A percentile compares a stretch with the other conserved stretches of the same genome.
These are phyloP conservation scores for Lagopus muta DNA, from an alignment of 2,113 vertebrate species.

Conservation along the genomic window DNA sequence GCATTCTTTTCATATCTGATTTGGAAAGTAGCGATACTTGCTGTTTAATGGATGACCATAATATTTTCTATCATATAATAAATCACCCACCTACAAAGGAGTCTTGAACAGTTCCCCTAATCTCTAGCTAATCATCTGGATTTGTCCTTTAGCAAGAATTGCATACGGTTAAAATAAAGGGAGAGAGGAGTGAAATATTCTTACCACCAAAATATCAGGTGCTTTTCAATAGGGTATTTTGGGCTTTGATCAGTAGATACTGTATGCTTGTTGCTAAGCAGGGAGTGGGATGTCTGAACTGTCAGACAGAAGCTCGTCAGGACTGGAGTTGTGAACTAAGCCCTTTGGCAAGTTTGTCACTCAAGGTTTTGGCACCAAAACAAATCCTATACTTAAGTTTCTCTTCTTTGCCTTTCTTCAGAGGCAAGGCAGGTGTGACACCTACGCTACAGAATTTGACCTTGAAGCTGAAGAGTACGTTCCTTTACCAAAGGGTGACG, in stretches of 20 bases:
- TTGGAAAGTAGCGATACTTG: conserved; percentile 67
- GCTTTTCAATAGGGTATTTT: conserved; percentile 55
- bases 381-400: conserved; percentile 68
- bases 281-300: conserved; percentile 72
- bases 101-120: conserved; percentile 64
- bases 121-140: conserved; percentile 76
- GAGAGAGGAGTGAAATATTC: conserved; percentile 16
- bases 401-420: conserved; percentile 68
- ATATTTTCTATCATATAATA: conserved; percentile 78
- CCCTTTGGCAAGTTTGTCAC: conserved; percentile 49
- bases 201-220: conserved; percentile 57
- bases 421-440: conserved; percentile 98
- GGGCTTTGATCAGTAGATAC: conserved; percentile 78
- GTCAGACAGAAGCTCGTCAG: conserved; percentile 74
- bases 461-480: conserved; percentile 99
- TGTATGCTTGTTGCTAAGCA: conserved; percentile 55
- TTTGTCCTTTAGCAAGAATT: conserved; percentile 78
- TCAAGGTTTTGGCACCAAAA: conserved; percentile 67
- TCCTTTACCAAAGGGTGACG: conserved; percentile 96
- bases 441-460: conserved; percentile 98
- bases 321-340: conserved; percentile 66
- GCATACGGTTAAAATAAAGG: conserved; percentile 48
- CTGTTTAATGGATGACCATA: conserved; percentile 81
- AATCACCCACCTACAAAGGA: conserved; percentile 78
- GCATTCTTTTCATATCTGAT: conserved; percentile 79